Evolutionary conservation across 2,888 invertebrate genomes (phyloP), one percentile per base, ranked within the genome.

Genomic region (Loripinus fragilis): DNA sequence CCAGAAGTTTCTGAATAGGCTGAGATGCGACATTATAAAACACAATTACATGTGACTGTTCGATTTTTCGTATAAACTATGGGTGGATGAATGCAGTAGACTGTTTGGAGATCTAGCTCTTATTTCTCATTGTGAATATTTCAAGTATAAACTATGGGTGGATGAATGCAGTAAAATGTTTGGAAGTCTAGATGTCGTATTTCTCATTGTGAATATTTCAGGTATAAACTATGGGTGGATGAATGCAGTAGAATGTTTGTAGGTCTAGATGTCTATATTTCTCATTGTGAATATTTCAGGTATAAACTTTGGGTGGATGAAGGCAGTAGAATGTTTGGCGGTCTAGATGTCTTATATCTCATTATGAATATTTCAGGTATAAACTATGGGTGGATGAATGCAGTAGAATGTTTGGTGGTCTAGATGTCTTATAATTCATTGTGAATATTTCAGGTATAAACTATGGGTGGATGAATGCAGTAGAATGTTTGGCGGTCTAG

Each of bases 371-470:
- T 74, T 81, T 10, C 85, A 93, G 94, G 94, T 98, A 98, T 94
- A 97, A 97, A 93, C 95, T 96, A 92, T 98, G 98, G 98, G 96
- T 98, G 71, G 98, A 98, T 93, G 97, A 97, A 95, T 97, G 94
- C 50, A 91, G 94, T 64, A 90, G 93, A 89, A 83, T 95, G 90
- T 94, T 95, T 86, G 98, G 98, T 2, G 98, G 99, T 1, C 95
- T 99, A 92, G 99, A 98, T 93, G 97, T 99, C 69, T 97, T 98
- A n/a, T n/a, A n/a, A n/a, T n/a, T n/a, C n/a, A n/a, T n/a, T n/a
- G n/a, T n/a, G n/a, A n/a, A n/a, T n/a, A n/a, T n/a, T n/a, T n/a
- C n/a, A n/a, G n/a, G n/a, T n/a, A n/a, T n/a, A n/a, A n/a, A n/a
- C n/a, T n/a, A n/a, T n/a, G n/a, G n/a, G n/a, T n/a, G n/a, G n/a